These are phyloP conservation scores for Melanerpes aurifrons DNA, from an alignment of 2,113 vertebrate species.

Conservation along the genomic window DNA sequence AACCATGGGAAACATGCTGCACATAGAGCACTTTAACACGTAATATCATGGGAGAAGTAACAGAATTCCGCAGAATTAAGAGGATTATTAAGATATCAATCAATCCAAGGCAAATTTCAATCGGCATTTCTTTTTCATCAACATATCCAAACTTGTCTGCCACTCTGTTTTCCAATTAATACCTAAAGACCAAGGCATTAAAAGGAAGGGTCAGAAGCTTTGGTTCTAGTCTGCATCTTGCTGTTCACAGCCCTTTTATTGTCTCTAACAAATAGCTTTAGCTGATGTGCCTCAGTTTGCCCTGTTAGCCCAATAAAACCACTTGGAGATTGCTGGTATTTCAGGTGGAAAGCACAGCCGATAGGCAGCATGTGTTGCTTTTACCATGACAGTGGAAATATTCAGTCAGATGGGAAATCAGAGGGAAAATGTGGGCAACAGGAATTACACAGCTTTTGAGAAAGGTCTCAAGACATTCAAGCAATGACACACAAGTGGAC, in stretches of 20 bases:
- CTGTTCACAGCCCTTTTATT: background rate
- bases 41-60: background rate
- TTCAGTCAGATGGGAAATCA: background rate
- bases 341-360: background rate
- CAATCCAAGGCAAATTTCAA: background rate
- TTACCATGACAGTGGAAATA: background rate
- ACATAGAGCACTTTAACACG: background rate
- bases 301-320: background rate
- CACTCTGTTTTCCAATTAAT: background rate
- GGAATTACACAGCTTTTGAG: background rate
- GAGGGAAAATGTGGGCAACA: background rate
- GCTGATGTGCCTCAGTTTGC: background rate
- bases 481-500: background rate
- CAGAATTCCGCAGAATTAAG: background rate
- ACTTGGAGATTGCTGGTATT: background rate
- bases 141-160: background rate
- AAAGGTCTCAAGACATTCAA: background rate
- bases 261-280: background rate
- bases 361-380: background rate
- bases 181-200: background rate
- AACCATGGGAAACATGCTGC: background rate
- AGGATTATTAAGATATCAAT: background rate
- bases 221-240: background rate
- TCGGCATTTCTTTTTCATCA: constrained; percentile 3
- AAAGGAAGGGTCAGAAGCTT: background rate